Percentiles rank a stretch among this genome's conserved stretches.
phyloP scores from a whole-genome alignment of 2,113 vertebrate genomes.

The Dromas ardeola region DNA sequence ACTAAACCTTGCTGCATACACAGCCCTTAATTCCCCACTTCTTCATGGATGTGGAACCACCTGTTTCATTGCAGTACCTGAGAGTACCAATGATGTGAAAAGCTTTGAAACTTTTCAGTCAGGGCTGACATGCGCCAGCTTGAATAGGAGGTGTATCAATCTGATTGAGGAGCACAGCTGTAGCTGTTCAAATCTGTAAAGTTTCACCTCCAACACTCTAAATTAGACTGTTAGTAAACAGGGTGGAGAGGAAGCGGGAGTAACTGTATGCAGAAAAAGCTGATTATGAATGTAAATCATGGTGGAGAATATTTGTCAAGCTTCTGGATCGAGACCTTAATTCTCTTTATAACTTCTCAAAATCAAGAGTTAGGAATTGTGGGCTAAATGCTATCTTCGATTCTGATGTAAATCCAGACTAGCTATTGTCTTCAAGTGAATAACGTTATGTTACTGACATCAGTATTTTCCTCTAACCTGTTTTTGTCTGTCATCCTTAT shows the following conservation, averaged over 20 bases:
- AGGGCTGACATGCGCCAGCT: not conserved
- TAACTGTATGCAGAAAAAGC: not conserved
- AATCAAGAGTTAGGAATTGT: not conserved
- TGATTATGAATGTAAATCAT: not conserved
- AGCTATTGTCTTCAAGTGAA: not conserved
- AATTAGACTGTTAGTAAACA: not conserved
- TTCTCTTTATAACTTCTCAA: not conserved
- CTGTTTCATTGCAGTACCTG: not conserved
- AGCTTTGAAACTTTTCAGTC: not conserved
- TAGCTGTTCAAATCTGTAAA: not conserved
- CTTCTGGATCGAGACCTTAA: not conserved
- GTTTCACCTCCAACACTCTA: not conserved
- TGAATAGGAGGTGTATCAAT: not conserved
- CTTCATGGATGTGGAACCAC: not conserved
- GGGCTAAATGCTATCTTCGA: not conserved
- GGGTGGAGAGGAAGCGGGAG: not conserved
- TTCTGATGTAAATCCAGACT: not conserved
- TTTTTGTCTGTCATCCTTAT: not conserved
- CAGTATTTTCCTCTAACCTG: not conserved
- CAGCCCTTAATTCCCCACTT: not conserved
- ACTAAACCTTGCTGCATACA: not conserved
- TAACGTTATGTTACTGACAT: not conserved
- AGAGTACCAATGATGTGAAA: not conserved
- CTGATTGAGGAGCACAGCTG: not conserved
- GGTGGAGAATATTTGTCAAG: not conserved